Evolutionary conservation across 2,797 vertebrate species (phyloP).

Genomic region (Chanos chanos): DNA sequence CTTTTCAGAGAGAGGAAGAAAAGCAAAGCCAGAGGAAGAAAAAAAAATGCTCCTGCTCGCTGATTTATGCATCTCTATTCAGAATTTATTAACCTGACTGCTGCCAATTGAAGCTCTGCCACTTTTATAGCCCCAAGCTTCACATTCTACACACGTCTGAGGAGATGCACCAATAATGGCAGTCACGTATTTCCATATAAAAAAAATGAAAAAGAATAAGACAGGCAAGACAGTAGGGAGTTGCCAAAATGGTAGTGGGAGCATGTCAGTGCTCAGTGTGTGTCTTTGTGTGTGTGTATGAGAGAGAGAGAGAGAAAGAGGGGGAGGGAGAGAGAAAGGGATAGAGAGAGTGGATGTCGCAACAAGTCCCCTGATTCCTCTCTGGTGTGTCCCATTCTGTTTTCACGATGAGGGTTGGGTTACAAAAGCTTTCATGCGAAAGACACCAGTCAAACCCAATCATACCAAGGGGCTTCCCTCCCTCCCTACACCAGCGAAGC

Average conservation of each 20-base stretch:
- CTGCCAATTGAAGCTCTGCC: constrained; percentile 64
- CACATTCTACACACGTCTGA: constrained; percentile 69
- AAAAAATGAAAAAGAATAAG: constrained; percentile 49
- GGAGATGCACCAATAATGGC: constrained; percentile 64
- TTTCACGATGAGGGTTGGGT: constrained; percentile 26
- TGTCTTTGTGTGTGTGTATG: constrained; percentile 1
- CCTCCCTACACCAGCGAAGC: constrained; percentile 25
- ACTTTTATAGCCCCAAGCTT: constrained; percentile 62
- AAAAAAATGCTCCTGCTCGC: constrained; percentile 46
- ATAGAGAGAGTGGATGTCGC: constrained; percentile 24
- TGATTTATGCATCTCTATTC: constrained; percentile 77
- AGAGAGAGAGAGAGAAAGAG: too few species aligned
- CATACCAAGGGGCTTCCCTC: constrained; percentile 29
- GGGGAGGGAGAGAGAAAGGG: too few species aligned
- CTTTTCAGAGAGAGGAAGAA: constrained; percentile 51
- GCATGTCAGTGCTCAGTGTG: constrained; percentile 2
- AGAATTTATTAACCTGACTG: constrained; percentile 78
- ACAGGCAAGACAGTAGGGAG: constrained; percentile 49
- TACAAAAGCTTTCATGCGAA: constrained; percentile 20
- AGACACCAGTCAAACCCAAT: constrained; percentile 13
- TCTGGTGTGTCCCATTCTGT: constrained; percentile 16
- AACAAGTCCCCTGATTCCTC: constrained; percentile 34
- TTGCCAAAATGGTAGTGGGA: constrained; percentile 31
- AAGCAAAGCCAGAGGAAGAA: constrained; percentile 43
- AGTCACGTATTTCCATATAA: constrained; percentile 61